Base-by-base conservation (phyloP, 2,888 invertebrate species). In the Syrphus vitripennis region DNA sequence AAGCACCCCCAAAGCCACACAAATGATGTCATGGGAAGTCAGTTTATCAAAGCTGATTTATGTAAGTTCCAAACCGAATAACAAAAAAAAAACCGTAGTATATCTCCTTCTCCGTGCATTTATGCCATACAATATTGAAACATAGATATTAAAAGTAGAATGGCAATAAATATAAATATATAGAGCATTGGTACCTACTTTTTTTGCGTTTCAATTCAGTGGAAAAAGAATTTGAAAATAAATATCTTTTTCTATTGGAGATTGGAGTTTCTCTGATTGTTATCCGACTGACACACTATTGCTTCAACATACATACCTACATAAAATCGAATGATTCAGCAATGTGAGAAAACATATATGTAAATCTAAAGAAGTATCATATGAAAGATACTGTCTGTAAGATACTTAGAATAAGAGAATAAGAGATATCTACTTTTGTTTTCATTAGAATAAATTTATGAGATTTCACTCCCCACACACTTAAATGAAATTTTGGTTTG, bases 361-460 rank as follows among this genome's bases (percentile, higher is more conserved):
- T 53, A 9, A 16, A 53, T 0, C 26, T 53, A 10, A 24, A 48
- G 29, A 37, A 3, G 1, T 34, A 34, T 21, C 2, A 14, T 14
- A 21, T 14, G 21, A 12, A 21, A 48, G 21, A 21, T 24, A 21
- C 37, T 48, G 9, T 19, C 40, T 2, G 21, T 21, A n/a, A 63
- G 70, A 70, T 57, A 53, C 74, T 74, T 42, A 63, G 67, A 19
- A 50, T 12, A 42, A 67, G 72, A 74, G n/a, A n/a, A n/a, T n/a
- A n/a, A n/a, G n/a, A n/a, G n/a, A n/a, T n/a, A n/a, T n/a, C n/a
- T 75, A 70, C 81, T 82, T 82, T 76, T 76, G 76, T 65, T 81
- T 81, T 81, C 76, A 24, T 63, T 76, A n/a, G 29, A 45, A 16
- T n/a, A 40, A 67, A 59, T 59, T 70, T 53, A 29, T 19, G 7